Conservation (phyloP, 2,113 vertebrate species). For the Numenius arquata region DNA sequence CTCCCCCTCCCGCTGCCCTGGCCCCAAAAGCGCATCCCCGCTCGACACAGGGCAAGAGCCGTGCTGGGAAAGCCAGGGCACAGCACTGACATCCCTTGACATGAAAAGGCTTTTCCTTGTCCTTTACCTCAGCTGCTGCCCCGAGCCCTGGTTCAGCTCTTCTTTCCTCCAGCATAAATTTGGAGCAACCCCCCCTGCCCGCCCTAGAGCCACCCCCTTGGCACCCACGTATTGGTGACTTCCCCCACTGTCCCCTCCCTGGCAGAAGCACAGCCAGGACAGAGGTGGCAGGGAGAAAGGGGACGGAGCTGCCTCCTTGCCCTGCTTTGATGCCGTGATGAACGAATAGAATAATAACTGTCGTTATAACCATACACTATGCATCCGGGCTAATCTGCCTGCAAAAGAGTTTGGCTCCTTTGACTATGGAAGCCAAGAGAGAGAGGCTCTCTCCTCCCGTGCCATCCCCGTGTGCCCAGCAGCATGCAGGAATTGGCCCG, state of each 20-base stretch:
- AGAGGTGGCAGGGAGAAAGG: not conserved
- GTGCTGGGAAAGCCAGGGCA: not conserved
- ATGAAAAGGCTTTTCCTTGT: not conserved
- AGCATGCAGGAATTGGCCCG: not conserved
- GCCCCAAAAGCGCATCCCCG: fast-evolving
- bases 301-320: not conserved
- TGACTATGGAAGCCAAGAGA: fast-evolving
- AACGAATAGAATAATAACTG: not conserved
- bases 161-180: not conserved
- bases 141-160: not conserved
- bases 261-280: not conserved
- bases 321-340: not conserved
- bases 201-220: fast-evolving
- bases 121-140: not conserved
- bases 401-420: not conserved
- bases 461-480: fast-evolving
- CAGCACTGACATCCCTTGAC: not conserved
- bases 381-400: not conserved
- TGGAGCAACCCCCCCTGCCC: not conserved
- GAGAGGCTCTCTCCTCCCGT: not conserved
- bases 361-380: not conserved
- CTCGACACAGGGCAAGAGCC: not conserved
- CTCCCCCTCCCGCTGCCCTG: not conserved
- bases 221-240: fast-evolving
- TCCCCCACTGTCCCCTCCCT: not conserved